Evolutionary conservation across 1,140 invertebrate species (phyloP).

Genomic region (Bathynomus jamesi): DNA sequence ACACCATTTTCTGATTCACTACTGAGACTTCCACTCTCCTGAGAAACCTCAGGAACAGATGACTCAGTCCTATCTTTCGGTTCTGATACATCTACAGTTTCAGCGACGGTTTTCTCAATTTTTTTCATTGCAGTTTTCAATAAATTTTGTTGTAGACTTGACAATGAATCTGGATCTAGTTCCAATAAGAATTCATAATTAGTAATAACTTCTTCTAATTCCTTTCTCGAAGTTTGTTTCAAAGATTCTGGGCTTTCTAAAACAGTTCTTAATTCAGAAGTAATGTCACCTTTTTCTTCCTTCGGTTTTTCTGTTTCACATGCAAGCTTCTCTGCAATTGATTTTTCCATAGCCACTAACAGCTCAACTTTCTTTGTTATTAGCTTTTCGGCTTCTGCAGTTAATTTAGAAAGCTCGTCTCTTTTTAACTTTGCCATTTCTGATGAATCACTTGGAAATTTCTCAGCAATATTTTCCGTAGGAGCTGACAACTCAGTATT

Average conservation of each 20-base stretch:
- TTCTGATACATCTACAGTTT: not conserved
- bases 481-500: too few relatives aligned
- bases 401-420: not conserved
- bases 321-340: not conserved
- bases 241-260: not conserved
- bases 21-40: not conserved
- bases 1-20: not conserved
- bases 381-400: slow-evolving; percentile 5
- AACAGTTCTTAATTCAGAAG: slow-evolving; percentile 3
- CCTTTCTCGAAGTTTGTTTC: not conserved
- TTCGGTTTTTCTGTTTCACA: not conserved
- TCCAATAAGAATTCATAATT: not conserved
- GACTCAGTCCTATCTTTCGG: not conserved
- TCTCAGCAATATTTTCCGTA: not conserved
- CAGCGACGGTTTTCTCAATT: not conserved
- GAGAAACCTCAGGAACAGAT: too few relatives aligned
- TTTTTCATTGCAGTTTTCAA: not conserved
- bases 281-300: not conserved
- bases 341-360: not conserved
- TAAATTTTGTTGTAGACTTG: not conserved
- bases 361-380: not conserved
- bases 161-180: not conserved
- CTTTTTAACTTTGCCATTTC: not conserved
- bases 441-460: not conserved
- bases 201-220: not conserved